phyloP scores from a whole-genome alignment of 2,888 invertebrate species.

The Drosophila affinis region DNA sequence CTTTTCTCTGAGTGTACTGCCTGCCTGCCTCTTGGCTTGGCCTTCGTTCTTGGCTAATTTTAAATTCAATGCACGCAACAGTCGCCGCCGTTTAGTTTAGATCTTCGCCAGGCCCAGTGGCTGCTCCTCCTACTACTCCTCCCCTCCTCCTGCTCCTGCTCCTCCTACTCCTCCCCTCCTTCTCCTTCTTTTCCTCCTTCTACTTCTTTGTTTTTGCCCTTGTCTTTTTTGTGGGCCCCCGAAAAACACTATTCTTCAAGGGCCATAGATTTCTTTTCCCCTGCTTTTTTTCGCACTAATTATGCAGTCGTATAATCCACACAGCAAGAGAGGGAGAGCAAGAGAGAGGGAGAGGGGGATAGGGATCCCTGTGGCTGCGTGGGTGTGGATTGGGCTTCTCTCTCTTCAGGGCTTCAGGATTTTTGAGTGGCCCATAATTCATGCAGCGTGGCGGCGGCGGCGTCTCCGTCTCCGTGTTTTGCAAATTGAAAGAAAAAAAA shows the following conservation, averaged over 20 bases:
- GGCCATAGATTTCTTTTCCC: conserved; percentile 16
- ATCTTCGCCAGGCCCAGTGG: conserved; percentile 26
- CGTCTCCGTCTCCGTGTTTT: conserved; percentile 58
- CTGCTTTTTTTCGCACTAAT: conserved; percentile 53
- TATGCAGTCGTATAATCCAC: conserved; percentile 67
- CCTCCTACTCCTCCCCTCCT: not conserved
- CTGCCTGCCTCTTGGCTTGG: conserved; percentile 1
- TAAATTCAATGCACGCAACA: conserved; percentile 75
- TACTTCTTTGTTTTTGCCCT: conserved; percentile 17
- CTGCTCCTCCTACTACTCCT: conserved; percentile 1
- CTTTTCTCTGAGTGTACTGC: no score
- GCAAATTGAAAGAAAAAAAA: conserved; percentile 77
- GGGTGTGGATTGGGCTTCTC: conserved; percentile 29
- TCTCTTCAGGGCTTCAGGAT: not conserved
- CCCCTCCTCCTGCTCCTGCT: not conserved
- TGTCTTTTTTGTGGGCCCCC: conserved; percentile 55
- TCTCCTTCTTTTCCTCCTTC: not conserved
- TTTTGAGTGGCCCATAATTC: conserved; percentile 62
- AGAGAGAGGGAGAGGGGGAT: no score
- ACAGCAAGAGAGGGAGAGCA: not conserved
- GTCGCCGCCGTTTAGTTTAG: conserved; percentile 62
- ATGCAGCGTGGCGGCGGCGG: conserved; percentile 58
- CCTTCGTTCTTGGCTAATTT: conserved; percentile 60
- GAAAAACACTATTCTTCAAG: conserved; percentile 59
- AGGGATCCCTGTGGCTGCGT: conserved; percentile 32